These are phyloP conservation scores for Himalopsyche japonica DNA, from an alignment of 2,888 invertebrate species.

Conservation along the genomic window DNA sequence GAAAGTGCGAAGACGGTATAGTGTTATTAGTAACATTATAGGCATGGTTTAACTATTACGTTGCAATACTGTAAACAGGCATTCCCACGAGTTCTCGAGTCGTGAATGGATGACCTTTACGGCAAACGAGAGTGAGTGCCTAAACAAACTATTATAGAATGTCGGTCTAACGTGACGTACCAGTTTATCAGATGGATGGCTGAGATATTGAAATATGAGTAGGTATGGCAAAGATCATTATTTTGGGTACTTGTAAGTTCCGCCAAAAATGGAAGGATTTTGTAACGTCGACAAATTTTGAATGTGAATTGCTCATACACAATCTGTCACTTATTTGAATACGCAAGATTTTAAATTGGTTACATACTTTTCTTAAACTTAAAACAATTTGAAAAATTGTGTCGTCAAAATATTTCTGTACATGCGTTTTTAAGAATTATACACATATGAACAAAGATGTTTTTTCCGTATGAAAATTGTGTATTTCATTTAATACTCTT, in stretches of 20 bases:
- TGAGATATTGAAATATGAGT: background rate
- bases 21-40: background rate
- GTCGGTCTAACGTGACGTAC: background rate
- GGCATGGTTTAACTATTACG: background rate
- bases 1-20: background rate
- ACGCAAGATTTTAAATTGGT: background rate
- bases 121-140: background rate
- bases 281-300: background rate
- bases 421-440: too few relatives aligned
- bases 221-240: background rate
- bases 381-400: background rate
- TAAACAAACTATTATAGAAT: background rate
- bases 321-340: background rate
- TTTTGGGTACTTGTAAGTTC: background rate
- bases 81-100: background rate
- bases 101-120: background rate
- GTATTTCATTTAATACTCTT: too few relatives aligned
- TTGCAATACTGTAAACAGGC: background rate
- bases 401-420: background rate
- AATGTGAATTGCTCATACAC: background rate
- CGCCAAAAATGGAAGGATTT: background rate
- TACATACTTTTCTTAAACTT: background rate
- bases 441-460: too few relatives aligned
- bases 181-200: background rate
- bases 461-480: too few relatives aligned